Base-by-base conservation (phyloP, 2,113 vertebrate genomes). In the Charadrius vociferus region DNA sequence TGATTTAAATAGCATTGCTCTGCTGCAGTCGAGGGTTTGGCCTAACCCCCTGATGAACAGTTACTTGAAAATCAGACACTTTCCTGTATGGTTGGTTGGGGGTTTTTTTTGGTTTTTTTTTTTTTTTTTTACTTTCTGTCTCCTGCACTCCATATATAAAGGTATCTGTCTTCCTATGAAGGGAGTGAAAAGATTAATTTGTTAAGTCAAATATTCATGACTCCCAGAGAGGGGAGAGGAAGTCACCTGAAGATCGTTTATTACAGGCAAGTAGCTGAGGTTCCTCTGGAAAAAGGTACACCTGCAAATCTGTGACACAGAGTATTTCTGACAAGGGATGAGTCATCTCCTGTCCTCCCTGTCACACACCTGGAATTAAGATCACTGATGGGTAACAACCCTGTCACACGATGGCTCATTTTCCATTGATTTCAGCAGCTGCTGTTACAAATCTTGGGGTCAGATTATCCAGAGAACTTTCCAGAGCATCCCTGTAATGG, bases 141-240 rank as follows among this genome's bases (percentile, higher is more conserved):
- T 92, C 56, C 58, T n/a, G 10, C 24, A 53, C 32, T 88, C 32
- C 34, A 45, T 75, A 37, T 71, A 67, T 85, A 87, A 91, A 85
- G 39, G 34, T 65, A 72, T 86, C 77, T 95, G 52, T 87, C 77
- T 89, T 74, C 43, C 23, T 68, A 4, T 36, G 62, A 93, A 81
- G 34, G 66, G 68, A 91, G 43, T 27, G 45, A 85, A 95, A 89
- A 89, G 88, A 95, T 85, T 97, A 78, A 94, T 95, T 93, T 95
- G 61, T 93, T 87, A 94, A 94, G 70, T 91, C 83, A 97, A 89
- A 91, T 89, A 84, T 94, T 92, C 65, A 75, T 79, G 83, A 80
- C 39, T 95, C 86, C 39, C 62, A 50, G 39, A 37, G 36, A 96
- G 88, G 17, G 37, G 92, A 95, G 52, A 94, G 12, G 68, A 81